phyloP scores from a whole-genome alignment of 2,888 invertebrate species.

The Callimorpha dominula region DNA sequence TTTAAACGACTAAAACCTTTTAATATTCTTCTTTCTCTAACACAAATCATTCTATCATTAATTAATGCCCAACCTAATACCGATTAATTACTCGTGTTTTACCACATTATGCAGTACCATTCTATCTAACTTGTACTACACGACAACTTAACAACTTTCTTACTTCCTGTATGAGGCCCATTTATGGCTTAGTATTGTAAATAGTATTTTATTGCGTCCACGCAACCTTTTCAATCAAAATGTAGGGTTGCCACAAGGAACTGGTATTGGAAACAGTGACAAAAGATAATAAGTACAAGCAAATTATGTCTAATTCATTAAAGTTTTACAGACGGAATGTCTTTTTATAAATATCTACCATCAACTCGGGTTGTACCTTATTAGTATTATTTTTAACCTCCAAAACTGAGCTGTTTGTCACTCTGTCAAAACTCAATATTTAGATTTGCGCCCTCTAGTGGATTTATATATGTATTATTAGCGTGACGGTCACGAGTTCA shows the following conservation, averaged over 20 bases:
- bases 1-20: no score
- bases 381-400: no score
- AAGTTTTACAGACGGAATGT: no score
- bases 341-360: no score
- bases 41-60: neutral
- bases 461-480: no score
- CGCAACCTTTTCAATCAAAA: constrained; percentile 48
- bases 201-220: constrained; percentile 49
- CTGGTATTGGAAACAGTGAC: constrained; percentile 1
- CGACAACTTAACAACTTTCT: constrained; percentile 27
- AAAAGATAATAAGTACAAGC: neutral
- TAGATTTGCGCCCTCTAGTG: no score
- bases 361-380: no score
- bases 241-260: constrained; percentile 32
- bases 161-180: constrained; percentile 40
- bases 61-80: neutral
- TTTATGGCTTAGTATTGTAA: constrained; percentile 39
- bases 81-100: constrained; percentile 3
- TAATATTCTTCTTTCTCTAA: neutral
- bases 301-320: neutral
- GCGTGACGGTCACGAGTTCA: no score
- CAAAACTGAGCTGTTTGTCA: no score
- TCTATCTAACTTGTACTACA: constrained; percentile 28
- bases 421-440: no score
- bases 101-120: constrained; percentile 8